phyloP scores from a whole-genome alignment of 2,113 vertebrate species.

The Hepsetus odoe region DNA sequence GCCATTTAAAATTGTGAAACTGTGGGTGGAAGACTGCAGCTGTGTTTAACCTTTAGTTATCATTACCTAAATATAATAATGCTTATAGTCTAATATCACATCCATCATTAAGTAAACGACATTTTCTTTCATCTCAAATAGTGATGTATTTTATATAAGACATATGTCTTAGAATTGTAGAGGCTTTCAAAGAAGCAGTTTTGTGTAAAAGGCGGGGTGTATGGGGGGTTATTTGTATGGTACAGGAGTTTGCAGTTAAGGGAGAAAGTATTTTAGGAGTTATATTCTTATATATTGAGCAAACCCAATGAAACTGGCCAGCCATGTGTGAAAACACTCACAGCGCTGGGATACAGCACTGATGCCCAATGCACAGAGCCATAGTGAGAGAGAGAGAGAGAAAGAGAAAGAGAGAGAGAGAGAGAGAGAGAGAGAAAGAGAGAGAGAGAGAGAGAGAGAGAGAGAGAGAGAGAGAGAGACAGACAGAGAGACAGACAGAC shows the following conservation, averaged over 20 bases:
- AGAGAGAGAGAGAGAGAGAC: conserved; percentile 4
- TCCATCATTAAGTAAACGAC: too few species aligned
- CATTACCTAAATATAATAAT: too few species aligned
- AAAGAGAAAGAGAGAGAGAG: background rate
- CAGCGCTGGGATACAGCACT: conserved; percentile 19
- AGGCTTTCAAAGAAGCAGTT: background rate
- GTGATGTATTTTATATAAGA: too few species aligned
- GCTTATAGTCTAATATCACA: too few species aligned
- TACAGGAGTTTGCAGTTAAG: background rate
- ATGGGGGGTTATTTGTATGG: conserved; percentile 8
- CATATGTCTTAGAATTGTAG: too few species aligned
- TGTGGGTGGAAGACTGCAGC: too few species aligned
- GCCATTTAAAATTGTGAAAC: too few species aligned
- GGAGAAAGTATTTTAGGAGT: background rate
- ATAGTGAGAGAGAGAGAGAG: background rate
- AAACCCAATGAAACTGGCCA: conserved; percentile 23
- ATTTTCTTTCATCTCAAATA: too few species aligned
- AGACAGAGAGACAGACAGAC: conserved; percentile 5
- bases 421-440: conserved; percentile 1
- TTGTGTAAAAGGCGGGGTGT: background rate
- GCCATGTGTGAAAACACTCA: conserved; percentile 42
- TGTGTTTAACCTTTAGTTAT: too few species aligned
- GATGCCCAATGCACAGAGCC: background rate
- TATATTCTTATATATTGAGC: background rate
- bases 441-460: background rate